Conservation (phyloP, 2,888 invertebrate genomes). For the Polymixis flavicincta region DNA sequence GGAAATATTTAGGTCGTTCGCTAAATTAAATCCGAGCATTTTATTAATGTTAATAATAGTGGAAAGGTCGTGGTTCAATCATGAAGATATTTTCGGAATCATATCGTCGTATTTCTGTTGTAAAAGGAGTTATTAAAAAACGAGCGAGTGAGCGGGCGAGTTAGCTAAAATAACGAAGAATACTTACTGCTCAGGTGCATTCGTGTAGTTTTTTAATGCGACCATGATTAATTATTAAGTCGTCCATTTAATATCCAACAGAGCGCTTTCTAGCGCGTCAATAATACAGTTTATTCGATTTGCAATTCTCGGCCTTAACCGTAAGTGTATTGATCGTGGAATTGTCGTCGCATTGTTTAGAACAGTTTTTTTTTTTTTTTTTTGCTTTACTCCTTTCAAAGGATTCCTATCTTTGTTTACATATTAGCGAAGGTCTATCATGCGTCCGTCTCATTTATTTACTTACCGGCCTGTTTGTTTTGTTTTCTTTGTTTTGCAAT, state of each 20-base stretch:
- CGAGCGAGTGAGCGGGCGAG: too few relatives aligned
- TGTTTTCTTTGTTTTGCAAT: too few relatives aligned
- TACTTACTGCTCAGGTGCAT: not conserved
- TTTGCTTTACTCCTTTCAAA: too few relatives aligned
- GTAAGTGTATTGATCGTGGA: too few relatives aligned
- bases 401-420: too few relatives aligned
- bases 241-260: not conserved
- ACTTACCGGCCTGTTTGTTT: too few relatives aligned
- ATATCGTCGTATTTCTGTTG: too few relatives aligned
- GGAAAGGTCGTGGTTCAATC: slow-evolving; percentile 24
- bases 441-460: too few relatives aligned
- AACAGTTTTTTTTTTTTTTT: too few relatives aligned
- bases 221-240: not conserved
- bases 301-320: not conserved
- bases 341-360: too few relatives aligned
- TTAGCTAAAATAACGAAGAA: not conserved
- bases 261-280: not conserved
- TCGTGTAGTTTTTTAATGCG: not conserved
- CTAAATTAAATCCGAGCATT: slow-evolving; percentile 38
- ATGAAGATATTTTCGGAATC: slow-evolving; percentile 23
- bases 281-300: not conserved
- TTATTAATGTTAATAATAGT: slow-evolving; percentile 45
- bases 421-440: too few relatives aligned
- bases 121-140: not conserved
- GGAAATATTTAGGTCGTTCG: slow-evolving; percentile 39